Percentiles rank a stretch among this genome's conserved stretches.
phyloP scores from a whole-genome alignment of 1,140 invertebrate genomes.

The Gonioctena quinquepunctata region DNA sequence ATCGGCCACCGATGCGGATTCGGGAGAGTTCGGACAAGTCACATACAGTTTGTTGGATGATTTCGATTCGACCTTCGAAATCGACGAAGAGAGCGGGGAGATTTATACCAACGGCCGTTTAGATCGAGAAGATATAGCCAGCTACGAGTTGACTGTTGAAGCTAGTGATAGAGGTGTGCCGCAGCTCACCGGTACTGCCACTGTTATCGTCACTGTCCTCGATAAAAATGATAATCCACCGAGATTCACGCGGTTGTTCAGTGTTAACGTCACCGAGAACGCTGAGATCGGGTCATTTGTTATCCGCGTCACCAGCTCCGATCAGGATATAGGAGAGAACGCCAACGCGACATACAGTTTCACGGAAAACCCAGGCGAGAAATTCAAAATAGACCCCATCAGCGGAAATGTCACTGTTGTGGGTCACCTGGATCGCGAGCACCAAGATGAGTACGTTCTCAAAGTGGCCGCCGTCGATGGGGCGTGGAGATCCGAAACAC shows the following conservation, averaged over 20 bases:
- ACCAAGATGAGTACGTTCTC: constrained; percentile 87
- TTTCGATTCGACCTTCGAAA: constrained; percentile 77
- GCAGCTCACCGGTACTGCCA: constrained; percentile 79
- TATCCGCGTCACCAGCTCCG: constrained; percentile 87
- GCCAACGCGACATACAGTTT: constrained; percentile 89
- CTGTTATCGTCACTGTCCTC: constrained; percentile 79
- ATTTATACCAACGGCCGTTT: constrained; percentile 86
- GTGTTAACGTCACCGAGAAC: constrained; percentile 95
- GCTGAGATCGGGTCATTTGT: constrained; percentile 90
- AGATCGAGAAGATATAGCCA: constrained; percentile 85
- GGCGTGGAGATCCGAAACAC: constrained; percentile 86
- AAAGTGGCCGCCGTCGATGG: constrained; percentile 87
- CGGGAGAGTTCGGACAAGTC: constrained; percentile 83
- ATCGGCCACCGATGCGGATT: constrained; percentile 83
- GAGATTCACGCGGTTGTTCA: constrained; percentile 88
- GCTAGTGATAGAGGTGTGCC: constrained; percentile 87
- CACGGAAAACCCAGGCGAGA: constrained; percentile 83
- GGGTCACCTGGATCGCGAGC: constrained; percentile 81
- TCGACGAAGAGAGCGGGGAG: constrained; percentile 80
- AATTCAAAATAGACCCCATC: constrained; percentile 85
- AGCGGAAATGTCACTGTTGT: constrained; percentile 91
- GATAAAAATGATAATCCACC: constrained; percentile 97
- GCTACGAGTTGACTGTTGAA: constrained; percentile 83
- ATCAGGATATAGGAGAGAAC: constrained; percentile 84
- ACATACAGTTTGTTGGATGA: constrained; percentile 77